Evolutionary conservation across 2,888 invertebrate species (phyloP).

Genomic region (Hymenopus coronatus): DNA sequence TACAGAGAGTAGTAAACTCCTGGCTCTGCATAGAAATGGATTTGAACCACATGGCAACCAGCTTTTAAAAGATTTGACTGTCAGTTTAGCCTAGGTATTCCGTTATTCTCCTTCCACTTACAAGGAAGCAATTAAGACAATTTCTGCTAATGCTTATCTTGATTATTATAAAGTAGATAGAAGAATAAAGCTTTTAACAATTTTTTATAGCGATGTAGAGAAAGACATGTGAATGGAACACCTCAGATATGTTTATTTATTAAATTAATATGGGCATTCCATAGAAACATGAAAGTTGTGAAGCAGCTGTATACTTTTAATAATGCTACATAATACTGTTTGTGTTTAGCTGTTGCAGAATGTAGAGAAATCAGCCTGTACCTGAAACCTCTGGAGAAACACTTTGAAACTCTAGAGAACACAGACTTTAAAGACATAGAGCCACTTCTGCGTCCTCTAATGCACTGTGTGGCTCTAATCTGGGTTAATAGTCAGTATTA

Average conservation of each 20-base stretch:
- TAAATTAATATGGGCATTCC: background rate
- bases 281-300: background rate
- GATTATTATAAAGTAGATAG: no score
- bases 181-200: background rate
- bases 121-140: no score
- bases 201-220: no score
- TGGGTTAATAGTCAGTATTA: conserved; percentile 84
- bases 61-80: no score
- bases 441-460: conserved; percentile 60
- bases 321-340: background rate
- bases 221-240: no score
- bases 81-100: no score
- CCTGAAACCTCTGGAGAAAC: conserved; percentile 67
- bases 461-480: conserved; percentile 76
- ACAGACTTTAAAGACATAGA: conserved; percentile 65
- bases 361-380: conserved; percentile 79
- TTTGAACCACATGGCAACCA: no score
- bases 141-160: no score
- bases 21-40: no score
- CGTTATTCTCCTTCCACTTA: no score
- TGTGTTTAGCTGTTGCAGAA: conserved; percentile 64
- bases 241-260: no score
- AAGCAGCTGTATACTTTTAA: background rate
- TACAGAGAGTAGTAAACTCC: no score
- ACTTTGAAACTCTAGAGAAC: conserved; percentile 69